Conservation (phyloP, 2,888 invertebrate genomes). For the Spilarctia lutea region DNA sequence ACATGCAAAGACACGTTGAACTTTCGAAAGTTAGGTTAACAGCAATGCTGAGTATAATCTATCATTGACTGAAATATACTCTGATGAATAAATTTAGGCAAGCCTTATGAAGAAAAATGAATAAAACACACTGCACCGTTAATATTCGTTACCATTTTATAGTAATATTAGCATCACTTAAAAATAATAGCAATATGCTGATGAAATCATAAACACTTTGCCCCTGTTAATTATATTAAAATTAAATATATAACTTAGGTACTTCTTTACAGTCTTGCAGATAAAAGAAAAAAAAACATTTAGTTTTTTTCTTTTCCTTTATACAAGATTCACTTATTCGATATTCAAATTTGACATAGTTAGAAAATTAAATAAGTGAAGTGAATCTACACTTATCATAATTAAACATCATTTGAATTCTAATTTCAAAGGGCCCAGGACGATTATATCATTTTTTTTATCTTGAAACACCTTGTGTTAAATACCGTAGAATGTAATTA, state of each 20-base stretch:
- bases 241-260: neutral
- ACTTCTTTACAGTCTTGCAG: neutral
- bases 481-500: neutral
- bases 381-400: neutral
- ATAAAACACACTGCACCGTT: neutral
- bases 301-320: too few relatives aligned
- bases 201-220: neutral
- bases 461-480: neutral
- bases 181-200: neutral
- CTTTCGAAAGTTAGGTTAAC: neutral
- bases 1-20: neutral
- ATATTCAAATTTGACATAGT: neutral
- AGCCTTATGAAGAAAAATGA: neutral
- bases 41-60: neutral
- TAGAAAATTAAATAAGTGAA: neutral
- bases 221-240: neutral
- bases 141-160: neutral
- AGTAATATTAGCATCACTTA: neutral
- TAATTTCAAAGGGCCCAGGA: neutral
- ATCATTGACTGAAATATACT: neutral
- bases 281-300: neutral
- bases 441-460: neutral
- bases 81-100: neutral
- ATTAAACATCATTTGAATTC: neutral
- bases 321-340: too few relatives aligned